Evolutionary conservation across 1,140 invertebrate genomes (phyloP), one percentile per base, ranked within the genome.

Genomic region (Andricus grossulariae): DNA sequence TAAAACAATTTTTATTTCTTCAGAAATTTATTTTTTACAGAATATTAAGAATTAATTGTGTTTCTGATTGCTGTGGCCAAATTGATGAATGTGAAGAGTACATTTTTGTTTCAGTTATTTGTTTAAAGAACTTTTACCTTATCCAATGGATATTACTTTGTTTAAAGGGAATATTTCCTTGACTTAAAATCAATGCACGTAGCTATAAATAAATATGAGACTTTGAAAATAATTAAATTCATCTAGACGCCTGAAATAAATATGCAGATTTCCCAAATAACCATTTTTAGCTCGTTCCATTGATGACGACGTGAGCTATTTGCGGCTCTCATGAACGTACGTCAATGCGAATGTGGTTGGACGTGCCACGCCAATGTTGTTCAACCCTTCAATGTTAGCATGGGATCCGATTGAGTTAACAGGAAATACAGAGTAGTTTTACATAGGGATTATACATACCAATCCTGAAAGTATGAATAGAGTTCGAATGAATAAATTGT

Each of bases 181-280:
- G 10, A 15, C 4, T 18, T 66, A 18, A 21, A n/a, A 18, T 66
- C 21, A 66, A n/a, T 32, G 32, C 32, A 25, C 18, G 5, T 21
- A 15, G 19, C 19, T 10, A 32, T 66, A 66, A 66, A 15, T 21
- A 21, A 45, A 32, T 25, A 57, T 21, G 21, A 32, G 32, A 66
- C 32, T 66, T 66, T 16, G 2, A 15, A 21, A n/a, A 32, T 66
- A 66, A 66, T 66, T 66, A 45, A 45, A 66, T 66, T 66, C 16
- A 21, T 66, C 60, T 66, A 45, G 32, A 15, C 15, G 32, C 39
- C 39, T 66, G 39, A 66, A 45, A 66, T 66, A 25, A 66, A 66
- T 60, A 39, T 32, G 15, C 32, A 25, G 13, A 39, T 66, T 66
- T 39, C 60, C 32, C 60, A 39, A 45, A 45, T 45, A 45, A 45